Evolutionary conservation across 2,797 vertebrate genomes (phyloP).

Genomic region (Sebastolobus alascanus): DNA sequence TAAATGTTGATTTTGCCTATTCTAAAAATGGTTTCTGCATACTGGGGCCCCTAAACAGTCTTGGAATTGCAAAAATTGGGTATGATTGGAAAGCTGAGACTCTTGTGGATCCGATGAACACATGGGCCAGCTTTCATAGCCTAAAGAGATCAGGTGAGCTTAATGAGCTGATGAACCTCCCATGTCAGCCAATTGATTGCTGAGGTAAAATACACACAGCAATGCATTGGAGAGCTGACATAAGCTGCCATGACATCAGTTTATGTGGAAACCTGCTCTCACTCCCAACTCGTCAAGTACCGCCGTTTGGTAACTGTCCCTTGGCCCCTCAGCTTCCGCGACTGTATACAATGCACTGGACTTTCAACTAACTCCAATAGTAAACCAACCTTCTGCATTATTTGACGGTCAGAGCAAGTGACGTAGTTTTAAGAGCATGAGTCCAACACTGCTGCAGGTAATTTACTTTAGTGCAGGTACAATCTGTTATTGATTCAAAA

Average conservation of each 20-base stretch:
- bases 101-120: too few relatives aligned
- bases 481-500: conserved; percentile 16
- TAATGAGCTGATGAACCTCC: background rate
- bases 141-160: background rate
- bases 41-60: too few relatives aligned
- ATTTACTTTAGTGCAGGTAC: background rate
- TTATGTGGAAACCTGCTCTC: background rate
- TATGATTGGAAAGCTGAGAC: too few relatives aligned
- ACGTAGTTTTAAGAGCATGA: too few relatives aligned
- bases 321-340: background rate
- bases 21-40: background rate
- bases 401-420: background rate
- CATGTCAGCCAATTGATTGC: background rate
- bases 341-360: background rate
- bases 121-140: background rate
- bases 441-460: background rate
- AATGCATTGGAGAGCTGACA: background rate
- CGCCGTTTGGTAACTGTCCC: too few relatives aligned
- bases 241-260: background rate
- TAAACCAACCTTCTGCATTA: background rate
- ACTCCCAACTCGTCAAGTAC: too few relatives aligned
- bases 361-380: background rate
- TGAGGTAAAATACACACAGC: background rate
- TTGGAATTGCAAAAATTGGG: too few relatives aligned
- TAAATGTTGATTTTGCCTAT: background rate